A percentile compares a stretch with the other conserved stretches of the same genome.
phyloP scores from a whole-genome alignment of 1,140 invertebrate species.

The Ylistrum balloti region DNA sequence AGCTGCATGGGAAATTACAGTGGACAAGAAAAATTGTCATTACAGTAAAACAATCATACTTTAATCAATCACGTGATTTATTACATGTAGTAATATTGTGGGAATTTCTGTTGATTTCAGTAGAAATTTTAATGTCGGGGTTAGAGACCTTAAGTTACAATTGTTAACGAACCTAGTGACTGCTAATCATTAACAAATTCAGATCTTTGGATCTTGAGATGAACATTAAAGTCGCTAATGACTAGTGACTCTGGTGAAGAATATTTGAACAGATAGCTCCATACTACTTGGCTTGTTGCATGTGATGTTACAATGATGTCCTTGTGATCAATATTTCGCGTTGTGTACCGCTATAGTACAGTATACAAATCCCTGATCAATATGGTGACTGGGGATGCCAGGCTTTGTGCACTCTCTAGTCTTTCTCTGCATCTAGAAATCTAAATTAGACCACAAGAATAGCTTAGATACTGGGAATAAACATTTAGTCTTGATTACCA shows the following conservation, averaged over 20 bases:
- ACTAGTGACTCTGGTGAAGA: neutral
- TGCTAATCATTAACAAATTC: neutral
- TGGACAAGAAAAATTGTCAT: too few relatives aligned
- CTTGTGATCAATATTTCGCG: neutral
- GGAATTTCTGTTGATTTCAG: too few relatives aligned
- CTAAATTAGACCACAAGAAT: too few relatives aligned
- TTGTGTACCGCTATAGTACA: too few relatives aligned
- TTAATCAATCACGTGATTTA: too few relatives aligned
- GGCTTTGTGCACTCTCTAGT: neutral
- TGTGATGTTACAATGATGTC: neutral
- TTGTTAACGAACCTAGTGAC: neutral
- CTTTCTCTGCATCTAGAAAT: neutral
- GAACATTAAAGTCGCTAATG: neutral
- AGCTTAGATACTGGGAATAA: too few relatives aligned
- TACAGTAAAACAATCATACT: too few relatives aligned
- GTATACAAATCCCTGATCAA: neutral
- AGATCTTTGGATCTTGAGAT: neutral
- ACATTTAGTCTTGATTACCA: too few relatives aligned
- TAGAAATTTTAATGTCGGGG: too few relatives aligned
- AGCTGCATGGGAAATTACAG: too few relatives aligned
- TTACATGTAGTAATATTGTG: too few relatives aligned
- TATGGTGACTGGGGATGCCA: neutral
- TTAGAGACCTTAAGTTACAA: neutral
- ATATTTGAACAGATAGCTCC: neutral
- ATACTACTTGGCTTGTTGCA: slow-evolving; percentile 22